Conservation (phyloP, 2,888 invertebrate genomes). For the Chorisops tibialis region DNA sequence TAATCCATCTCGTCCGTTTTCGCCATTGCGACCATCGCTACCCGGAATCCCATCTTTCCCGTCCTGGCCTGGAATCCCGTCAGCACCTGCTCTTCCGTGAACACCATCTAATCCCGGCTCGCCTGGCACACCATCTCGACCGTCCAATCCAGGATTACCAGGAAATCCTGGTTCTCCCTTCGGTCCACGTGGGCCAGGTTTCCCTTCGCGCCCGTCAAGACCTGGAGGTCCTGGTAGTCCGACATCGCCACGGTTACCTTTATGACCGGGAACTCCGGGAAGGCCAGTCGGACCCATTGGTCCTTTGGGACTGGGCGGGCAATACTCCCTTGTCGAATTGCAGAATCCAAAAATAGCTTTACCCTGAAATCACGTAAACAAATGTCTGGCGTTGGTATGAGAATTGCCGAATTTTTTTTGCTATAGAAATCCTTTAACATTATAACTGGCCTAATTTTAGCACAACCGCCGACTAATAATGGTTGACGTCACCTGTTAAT, state of each 20-base stretch:
- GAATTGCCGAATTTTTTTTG: too few relatives aligned
- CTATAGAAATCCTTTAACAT: too few relatives aligned
- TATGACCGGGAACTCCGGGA: conserved; percentile 65
- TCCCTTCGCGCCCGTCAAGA: conserved; percentile 52
- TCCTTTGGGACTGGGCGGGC: conserved; percentile 68
- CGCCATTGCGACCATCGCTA: conserved; percentile 48
- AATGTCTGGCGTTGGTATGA: too few relatives aligned
- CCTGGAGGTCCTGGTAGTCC: conserved; percentile 65
- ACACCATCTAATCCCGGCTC: conserved; percentile 87
- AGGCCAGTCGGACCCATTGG: conserved; percentile 51
- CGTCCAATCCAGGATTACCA: conserved; percentile 74
- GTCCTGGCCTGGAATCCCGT: conserved; percentile 72
- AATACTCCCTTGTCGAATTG: conserved; percentile 76
- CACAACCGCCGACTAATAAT: too few relatives aligned
- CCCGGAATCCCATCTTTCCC: conserved; percentile 63
- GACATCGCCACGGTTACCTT: conserved; percentile 67
- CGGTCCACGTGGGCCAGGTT: conserved; percentile 46
- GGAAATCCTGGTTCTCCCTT: conserved; percentile 60
- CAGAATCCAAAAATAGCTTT: conserved; percentile 82
- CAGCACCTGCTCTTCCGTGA: conserved; percentile 79
- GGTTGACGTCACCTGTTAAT: too few relatives aligned
- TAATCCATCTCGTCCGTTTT: conserved; percentile 61
- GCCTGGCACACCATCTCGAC: conserved; percentile 84
- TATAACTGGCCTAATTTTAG: too few relatives aligned
- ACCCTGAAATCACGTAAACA: conserved; percentile 54